Conservation (phyloP, 2,888 invertebrate genomes). For the Sarcophaga caerulescens region DNA sequence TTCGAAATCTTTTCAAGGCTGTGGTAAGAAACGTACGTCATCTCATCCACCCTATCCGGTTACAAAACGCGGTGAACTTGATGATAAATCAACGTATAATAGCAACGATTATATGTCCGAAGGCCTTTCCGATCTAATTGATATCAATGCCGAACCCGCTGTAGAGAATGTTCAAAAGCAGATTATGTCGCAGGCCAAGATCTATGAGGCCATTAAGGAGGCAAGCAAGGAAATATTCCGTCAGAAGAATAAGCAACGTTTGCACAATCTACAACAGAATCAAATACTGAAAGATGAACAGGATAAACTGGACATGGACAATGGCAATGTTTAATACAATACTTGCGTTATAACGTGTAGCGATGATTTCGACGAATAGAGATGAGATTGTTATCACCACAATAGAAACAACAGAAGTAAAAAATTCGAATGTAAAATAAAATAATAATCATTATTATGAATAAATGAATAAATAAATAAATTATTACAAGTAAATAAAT, state of each 20-base stretch:
- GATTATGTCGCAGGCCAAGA: slow-evolving; percentile 87
- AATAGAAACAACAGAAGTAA: background rate
- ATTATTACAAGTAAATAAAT: background rate
- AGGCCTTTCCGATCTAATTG: slow-evolving; percentile 85
- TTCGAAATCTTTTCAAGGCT: slow-evolving; percentile 82
- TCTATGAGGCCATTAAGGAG: slow-evolving; percentile 90
- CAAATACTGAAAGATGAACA: slow-evolving; percentile 48
- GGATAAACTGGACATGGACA: slow-evolving; percentile 44
- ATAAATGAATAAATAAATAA: background rate
- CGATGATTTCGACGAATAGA: background rate
- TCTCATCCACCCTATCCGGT: slow-evolving; percentile 76
- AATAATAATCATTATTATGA: background rate
- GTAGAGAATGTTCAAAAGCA: slow-evolving; percentile 89
- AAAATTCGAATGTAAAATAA: slow-evolving; percentile 23
- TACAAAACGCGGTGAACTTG: slow-evolving; percentile 79
- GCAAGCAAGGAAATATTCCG: slow-evolving; percentile 87
- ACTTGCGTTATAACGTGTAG: background rate
- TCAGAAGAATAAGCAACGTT: slow-evolving; percentile 82
- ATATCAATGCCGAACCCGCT: slow-evolving; percentile 84
- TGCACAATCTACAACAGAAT: slow-evolving; percentile 66
- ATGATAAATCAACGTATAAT: slow-evolving; percentile 81
- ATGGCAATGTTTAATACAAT: slow-evolving; percentile 47
- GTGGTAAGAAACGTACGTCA: slow-evolving; percentile 86
- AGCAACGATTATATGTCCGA: slow-evolving; percentile 82
- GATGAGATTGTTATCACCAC: too few species aligned